Conservation (phyloP, 2,888 invertebrate genomes). For the Bombylius major region DNA sequence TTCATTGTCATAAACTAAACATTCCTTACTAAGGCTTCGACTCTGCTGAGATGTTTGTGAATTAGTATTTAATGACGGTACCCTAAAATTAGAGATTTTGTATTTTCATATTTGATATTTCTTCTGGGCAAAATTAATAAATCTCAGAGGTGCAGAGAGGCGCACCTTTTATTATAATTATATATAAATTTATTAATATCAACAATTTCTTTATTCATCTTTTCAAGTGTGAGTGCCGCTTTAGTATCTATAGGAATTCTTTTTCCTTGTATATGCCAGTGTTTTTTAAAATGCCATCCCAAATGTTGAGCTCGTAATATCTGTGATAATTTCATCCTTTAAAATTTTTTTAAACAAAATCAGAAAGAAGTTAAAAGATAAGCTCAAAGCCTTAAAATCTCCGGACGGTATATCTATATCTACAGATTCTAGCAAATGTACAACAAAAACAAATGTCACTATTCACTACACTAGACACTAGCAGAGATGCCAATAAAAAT, state of each 20-base stretch:
- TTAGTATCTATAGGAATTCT: constrained; percentile 44
- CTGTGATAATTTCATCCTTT: constrained; percentile 52
- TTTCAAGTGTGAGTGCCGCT: constrained; percentile 41
- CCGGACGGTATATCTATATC: no score
- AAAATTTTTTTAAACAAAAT: no score
- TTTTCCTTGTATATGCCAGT: constrained; percentile 59
- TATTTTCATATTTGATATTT: background rate
- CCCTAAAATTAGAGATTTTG: background rate
- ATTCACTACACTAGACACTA: no score
- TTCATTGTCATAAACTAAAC: constrained; percentile 45
- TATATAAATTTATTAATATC: constrained; percentile 42
- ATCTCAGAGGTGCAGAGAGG: no score
- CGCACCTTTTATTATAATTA: background rate
- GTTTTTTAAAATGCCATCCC: constrained; percentile 55
- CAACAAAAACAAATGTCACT: no score
- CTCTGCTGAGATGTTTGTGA: no score
- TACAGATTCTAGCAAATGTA: no score
- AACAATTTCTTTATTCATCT: constrained; percentile 46
- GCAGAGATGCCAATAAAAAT: no score
- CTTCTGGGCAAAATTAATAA: background rate
- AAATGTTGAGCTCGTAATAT: constrained; percentile 54
- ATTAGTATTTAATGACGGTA: constrained; percentile 18
- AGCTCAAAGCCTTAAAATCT: no score
- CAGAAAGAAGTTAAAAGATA: no score
- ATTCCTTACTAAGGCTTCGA: constrained; percentile 17